Base-by-base conservation (phyloP, 2,888 invertebrate species). In the Tholera decimalis region DNA sequence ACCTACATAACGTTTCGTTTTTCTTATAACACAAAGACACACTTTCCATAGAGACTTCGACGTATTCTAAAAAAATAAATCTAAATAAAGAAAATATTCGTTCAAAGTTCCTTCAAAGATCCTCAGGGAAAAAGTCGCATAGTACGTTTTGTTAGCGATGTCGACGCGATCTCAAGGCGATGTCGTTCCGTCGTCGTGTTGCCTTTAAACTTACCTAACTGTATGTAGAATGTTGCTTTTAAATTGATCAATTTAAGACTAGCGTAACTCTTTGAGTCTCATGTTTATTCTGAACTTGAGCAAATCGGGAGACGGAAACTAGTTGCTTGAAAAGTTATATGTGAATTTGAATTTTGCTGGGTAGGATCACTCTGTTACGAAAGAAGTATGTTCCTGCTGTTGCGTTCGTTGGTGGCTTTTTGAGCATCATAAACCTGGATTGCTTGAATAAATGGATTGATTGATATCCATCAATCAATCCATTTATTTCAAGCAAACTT, bases 81-180 rank as follows among this genome's bases (percentile, higher is more conserved):
- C 67, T 68, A 66, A 67, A 66, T 70, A 61, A 70, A 78, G 58
- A 66, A 68, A 71, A 72, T 65, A 76, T 76, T 71, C 68, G 63
- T 81, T 79, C 59, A 59, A 74, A 79, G 68, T 79, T 81, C 59
- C 63, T 55, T 58, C 54, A 73, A 59, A 55, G 24, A 56, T 56
- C 77, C 79, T 73, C 55, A 67, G 73, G 69, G 68, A 83, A 50
- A 54, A 62, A 57, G 55, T 62, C 69, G 74, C 66, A 76, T 82
- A 84, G 82, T 85, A 74, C 65, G 78, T 82, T 85, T 82, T 83
- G 82, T 79, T 77, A 74, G 67, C 67, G 41, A 65, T 69, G 75
- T 74, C 74, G 77, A 64, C 62, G 46, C 74, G 64, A 61, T 83
- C 80, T 76, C 85, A 35, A 46, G 73, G 28, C 68, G 68, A 58